These are phyloP conservation scores for Martes martes DNA, from an alignment of 2,113 vertebrate species.

Conservation along the genomic window DNA sequence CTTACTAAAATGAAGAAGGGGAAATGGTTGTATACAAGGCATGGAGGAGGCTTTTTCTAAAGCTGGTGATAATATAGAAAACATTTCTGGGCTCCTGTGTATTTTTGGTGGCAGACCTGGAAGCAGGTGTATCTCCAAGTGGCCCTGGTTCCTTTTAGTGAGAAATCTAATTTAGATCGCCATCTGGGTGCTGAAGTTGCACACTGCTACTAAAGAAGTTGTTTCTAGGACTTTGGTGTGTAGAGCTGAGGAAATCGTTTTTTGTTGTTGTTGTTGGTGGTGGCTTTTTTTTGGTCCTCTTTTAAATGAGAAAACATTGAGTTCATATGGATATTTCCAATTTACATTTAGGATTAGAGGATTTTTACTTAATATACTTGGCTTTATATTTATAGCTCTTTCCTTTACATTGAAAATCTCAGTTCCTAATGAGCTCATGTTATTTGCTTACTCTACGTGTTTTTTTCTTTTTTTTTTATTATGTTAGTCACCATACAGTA, in stretches of 20 bases:
- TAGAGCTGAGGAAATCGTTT: neutral
- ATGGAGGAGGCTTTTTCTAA: neutral
- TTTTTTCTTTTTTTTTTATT: neutral
- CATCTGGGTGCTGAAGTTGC: neutral
- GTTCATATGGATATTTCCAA: neutral
- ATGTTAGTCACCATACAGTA: no score
- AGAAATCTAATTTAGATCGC: neutral
- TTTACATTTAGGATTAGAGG: constrained; percentile 1
- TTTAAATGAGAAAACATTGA: neutral
- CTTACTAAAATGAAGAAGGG: neutral
- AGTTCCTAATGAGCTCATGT: neutral
- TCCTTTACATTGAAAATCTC: neutral
- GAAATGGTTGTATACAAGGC: neutral
- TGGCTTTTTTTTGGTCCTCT: neutral
- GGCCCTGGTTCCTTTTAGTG: neutral
- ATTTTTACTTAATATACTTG: neutral
- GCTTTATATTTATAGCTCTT: neutral
- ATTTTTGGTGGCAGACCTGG: neutral
- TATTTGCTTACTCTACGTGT: neutral
- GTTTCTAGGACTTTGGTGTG: neutral
- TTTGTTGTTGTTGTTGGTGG: neutral
- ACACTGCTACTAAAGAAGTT: neutral
- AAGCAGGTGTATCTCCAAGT: neutral
- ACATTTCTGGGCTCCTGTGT: neutral
- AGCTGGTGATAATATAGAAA: neutral